A percentile compares a stretch with the other conserved stretches of the same genome.
phyloP scores from a whole-genome alignment of 2,888 invertebrate genomes.

The Blastobasis lacticolella region DNA sequence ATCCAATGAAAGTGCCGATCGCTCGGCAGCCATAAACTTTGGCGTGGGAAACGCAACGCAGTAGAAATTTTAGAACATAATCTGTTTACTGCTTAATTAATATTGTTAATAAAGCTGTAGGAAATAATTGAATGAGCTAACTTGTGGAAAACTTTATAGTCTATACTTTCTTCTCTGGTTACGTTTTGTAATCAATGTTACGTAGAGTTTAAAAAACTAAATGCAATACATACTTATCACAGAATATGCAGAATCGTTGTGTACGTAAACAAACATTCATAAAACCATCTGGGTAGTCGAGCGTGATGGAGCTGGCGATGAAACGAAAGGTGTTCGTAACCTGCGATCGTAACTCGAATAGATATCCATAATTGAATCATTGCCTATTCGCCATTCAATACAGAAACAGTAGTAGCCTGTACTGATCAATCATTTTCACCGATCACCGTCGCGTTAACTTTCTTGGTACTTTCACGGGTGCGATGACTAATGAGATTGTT shows the following conservation, averaged over 20 bases:
- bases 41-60: slow-evolving; percentile 25
- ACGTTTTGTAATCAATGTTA: neutral
- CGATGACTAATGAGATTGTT: slow-evolving; percentile 38
- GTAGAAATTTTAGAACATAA: slow-evolving; percentile 7
- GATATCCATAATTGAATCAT: slow-evolving; percentile 31
- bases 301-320: neutral
- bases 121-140: too few relatives aligned
- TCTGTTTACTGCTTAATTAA: too few relatives aligned
- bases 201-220: neutral
- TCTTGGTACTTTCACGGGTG: slow-evolving; percentile 40
- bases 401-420: slow-evolving; percentile 31
- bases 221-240: slow-evolving; percentile 9
- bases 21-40: slow-evolving; percentile 29
- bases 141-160: too few relatives aligned
- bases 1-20: slow-evolving; percentile 31
- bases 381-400: slow-evolving; percentile 22
- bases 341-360: slow-evolving; percentile 17
- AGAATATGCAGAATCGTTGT: too few relatives aligned
- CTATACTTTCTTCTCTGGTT: too few relatives aligned
- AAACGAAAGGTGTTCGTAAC: slow-evolving; percentile 24
- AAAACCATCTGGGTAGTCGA: too few relatives aligned
- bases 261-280: too few relatives aligned
- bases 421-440: slow-evolving; percentile 43
- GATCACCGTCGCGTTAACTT: slow-evolving; percentile 26
- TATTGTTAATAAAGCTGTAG: too few relatives aligned